phyloP scores from a whole-genome alignment of 30 jellyfish, hydroid and myxozoan genomes.

The Turritopsis rubra region DNA sequence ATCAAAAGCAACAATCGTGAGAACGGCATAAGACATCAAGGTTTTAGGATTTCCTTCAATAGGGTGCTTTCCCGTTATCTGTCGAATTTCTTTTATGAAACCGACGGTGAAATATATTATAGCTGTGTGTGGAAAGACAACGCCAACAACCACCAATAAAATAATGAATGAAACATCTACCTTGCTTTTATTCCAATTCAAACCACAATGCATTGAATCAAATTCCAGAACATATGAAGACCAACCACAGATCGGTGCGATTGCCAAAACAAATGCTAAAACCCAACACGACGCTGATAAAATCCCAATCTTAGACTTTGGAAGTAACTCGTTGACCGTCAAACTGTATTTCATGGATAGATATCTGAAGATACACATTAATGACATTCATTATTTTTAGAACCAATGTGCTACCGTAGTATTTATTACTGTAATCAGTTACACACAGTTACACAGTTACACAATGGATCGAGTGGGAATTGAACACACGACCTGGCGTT shows the following conservation, averaged over 20 bases:
- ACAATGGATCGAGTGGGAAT: too few relatives aligned
- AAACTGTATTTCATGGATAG: background rate
- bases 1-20: background rate
- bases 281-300: background rate
- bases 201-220: background rate
- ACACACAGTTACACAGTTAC: too few relatives aligned
- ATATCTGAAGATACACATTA: background rate
- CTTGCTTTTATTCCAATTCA: background rate
- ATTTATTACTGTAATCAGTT: too few relatives aligned
- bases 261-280: background rate
- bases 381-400: too few relatives aligned
- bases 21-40: background rate
- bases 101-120: background rate
- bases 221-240: background rate
- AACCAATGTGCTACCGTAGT: too few relatives aligned
- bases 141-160: background rate
- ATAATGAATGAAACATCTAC: background rate
- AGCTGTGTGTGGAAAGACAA: background rate
- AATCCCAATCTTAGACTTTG: background rate
- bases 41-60: background rate
- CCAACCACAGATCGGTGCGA: background rate
- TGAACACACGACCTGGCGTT: too few relatives aligned
- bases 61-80: background rate
- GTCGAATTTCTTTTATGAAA: background rate
- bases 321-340: background rate